These are phyloP conservation scores for Anguilla anguilla DNA, from an alignment of 2,797 vertebrate genomes.

Conservation along the genomic window DNA sequence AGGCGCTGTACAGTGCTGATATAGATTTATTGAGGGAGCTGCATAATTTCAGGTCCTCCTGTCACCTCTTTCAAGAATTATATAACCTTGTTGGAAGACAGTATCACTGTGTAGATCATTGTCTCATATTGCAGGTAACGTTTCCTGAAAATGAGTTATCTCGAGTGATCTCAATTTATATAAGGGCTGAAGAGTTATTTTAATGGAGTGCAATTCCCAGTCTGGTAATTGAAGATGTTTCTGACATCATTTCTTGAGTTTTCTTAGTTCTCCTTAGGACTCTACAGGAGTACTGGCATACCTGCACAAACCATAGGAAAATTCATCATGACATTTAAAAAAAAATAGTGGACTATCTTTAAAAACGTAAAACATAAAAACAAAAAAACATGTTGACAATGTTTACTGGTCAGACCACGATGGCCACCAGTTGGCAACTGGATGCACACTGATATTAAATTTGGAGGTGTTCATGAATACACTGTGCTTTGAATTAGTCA, in stretches of 20 bases:
- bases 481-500: background rate
- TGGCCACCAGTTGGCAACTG: background rate
- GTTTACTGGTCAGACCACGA: background rate
- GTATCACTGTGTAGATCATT: constrained; percentile 14
- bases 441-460: background rate
- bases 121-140: constrained; percentile 13
- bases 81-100: constrained; percentile 31
- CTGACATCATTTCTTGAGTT: background rate
- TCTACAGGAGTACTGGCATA: background rate
- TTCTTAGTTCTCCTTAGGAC: background rate
- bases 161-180: constrained; percentile 7
- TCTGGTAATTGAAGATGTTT: background rate
- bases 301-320: background rate
- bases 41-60: constrained; percentile 24
- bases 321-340: background rate
- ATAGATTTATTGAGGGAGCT: constrained; percentile 14
- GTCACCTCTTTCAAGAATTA: constrained; percentile 31
- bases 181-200: background rate
- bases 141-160: constrained; percentile 23
- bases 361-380: background rate
- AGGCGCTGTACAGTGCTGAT: background rate
- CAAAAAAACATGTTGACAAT: background rate
- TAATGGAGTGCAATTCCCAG: background rate
- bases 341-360: background rate
- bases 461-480: background rate